A percentile compares a stretch with the other conserved stretches of the same genome.
phyloP scores from a whole-genome alignment of 2,113 vertebrate species.

The Aegithalos caudatus region DNA sequence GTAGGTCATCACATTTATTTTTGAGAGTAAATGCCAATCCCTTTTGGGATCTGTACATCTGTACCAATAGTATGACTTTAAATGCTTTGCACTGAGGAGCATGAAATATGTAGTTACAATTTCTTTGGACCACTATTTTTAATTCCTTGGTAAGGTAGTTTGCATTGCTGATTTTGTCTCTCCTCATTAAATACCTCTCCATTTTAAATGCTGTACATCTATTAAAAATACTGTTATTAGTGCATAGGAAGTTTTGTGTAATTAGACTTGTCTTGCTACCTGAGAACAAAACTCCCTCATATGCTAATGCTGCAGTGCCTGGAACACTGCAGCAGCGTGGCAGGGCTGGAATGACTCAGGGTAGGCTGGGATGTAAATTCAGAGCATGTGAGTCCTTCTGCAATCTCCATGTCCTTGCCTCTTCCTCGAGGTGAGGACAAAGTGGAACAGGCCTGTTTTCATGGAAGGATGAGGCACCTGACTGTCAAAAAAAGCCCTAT shows the following conservation, averaged over 20 bases:
- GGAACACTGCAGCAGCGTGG: neutral
- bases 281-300: neutral
- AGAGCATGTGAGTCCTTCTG: neutral
- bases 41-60: neutral
- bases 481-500: neutral
- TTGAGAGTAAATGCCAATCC: neutral
- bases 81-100: neutral
- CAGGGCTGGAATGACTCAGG: neutral
- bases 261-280: neutral
- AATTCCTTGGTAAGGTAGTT: neutral
- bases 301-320: neutral
- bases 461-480: neutral
- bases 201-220: neutral
- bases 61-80: neutral
- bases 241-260: neutral
- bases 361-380: neutral
- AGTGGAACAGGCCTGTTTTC: neutral
- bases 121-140: neutral
- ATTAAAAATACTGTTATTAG: neutral
- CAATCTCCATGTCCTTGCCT: neutral
- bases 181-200: accelerated
- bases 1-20: neutral
- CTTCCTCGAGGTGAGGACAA: neutral
- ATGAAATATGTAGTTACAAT: neutral
- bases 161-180: neutral